Percentiles rank a stretch among this genome's conserved stretches.
These are phyloP conservation scores for Ficedula albicollis DNA, from an alignment of 2,797 vertebrate genomes.

Conservation along the genomic window DNA sequence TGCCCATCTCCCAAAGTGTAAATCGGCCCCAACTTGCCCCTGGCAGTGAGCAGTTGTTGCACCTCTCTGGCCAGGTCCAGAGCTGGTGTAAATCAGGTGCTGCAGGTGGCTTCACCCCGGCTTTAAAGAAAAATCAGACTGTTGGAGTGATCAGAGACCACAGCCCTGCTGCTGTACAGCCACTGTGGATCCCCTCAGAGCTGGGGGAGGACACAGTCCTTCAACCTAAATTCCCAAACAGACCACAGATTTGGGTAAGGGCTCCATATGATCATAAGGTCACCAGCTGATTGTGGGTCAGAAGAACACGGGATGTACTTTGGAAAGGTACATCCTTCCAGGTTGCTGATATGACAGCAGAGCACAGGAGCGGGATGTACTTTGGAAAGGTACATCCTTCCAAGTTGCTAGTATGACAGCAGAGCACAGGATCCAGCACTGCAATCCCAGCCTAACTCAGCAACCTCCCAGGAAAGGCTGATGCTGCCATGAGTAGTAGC, in stretches of 20 bases:
- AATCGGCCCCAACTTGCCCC: not conserved
- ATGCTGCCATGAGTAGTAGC: not conserved
- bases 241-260: not conserved
- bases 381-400: not conserved
- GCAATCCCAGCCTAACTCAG: not conserved
- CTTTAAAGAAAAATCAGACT: rapidly evolving
- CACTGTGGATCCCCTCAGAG: rapidly evolving
- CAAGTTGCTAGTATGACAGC: rapidly evolving
- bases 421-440: not conserved
- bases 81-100: not conserved
- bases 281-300: not conserved
- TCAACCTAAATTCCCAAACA: not conserved
- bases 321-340: not conserved
- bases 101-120: not conserved
- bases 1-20: not conserved
- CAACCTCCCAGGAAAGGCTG: not conserved
- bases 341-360: rapidly evolving
- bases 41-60: not conserved
- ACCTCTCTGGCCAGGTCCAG: not conserved
- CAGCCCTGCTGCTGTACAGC: not conserved
- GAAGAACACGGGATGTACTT: rapidly evolving
- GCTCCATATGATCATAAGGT: rapidly evolving
- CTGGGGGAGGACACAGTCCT: rapidly evolving
- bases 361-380: rapidly evolving
- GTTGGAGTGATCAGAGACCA: not conserved